Base-by-base conservation (phyloP, 2,888 invertebrate genomes). In the Pilophorus perplexus region DNA sequence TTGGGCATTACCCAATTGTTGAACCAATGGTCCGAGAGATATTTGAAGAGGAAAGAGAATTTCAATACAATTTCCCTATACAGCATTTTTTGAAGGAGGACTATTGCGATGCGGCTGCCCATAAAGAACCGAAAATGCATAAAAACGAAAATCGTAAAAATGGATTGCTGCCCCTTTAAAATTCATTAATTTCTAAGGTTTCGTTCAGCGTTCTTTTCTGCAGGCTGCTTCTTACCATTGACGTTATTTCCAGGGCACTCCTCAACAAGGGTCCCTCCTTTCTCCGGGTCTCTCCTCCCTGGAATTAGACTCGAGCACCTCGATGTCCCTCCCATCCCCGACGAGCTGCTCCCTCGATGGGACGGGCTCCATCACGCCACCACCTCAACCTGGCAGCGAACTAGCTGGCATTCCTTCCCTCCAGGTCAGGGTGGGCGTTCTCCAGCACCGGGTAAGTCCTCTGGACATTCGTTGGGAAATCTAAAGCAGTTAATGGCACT, bases 361-460 rank as follows among this genome's bases (percentile, higher is more conserved):
- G 22, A 73, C 73, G 1, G 72, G 72, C 23, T 72, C 73, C 28
- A 68, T 73, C 5, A 71, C 73, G 6, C 72, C 73, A 12, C 71
- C 72, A 0, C 71, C 72, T 6, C 67, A 69, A 25, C 62, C 66
- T 27, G 70, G 81, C 76, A 80, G 79, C 76, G 81, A 83, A 78
- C 80, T 83, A 78, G 81, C 83, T 78, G 81, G 80, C 74, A 77
- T 79, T 14, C 78, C 80, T 55, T 76, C 79, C 28, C 76, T 79
- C 69, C 81, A 84, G 77, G 83, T 84, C 75, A 81, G 84, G 78
- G 83, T 84, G 75, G 82, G 82, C 78, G 83, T 89, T 79, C 85
- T 91, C 78, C 90, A 89, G 79, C 88, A 88, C 81, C 86, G 90
- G 90, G 91, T 92, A 88, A 90, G 89, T 85, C 83, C 12, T 8